Conservation (phyloP, 2,113 vertebrate genomes). For the Erythrolamprus reginae region DNA sequence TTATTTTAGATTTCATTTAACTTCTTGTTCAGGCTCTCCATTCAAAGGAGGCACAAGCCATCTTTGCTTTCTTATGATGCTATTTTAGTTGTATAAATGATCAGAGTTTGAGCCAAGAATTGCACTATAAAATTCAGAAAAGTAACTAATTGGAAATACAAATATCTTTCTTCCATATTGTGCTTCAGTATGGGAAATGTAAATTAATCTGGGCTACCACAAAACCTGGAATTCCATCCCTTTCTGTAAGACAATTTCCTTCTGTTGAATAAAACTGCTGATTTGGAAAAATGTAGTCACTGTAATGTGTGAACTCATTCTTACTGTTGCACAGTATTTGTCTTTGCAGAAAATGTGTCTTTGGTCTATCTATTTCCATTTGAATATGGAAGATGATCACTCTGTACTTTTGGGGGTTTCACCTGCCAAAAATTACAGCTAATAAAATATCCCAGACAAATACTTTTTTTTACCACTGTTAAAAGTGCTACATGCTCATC, state of each 20-base stretch:
- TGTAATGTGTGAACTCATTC: not conserved
- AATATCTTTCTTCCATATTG: not conserved
- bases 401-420: not conserved
- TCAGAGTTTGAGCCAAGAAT: not conserved
- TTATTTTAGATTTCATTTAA: constrained; percentile 41
- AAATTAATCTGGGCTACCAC: not conserved
- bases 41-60: constrained; percentile 19
- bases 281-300: not conserved
- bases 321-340: not conserved
- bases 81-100: not conserved
- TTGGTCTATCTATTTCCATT: not conserved
- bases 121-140: not conserved
- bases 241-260: not conserved
- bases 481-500: not conserved
- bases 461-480: not conserved
- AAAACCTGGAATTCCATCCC: not conserved
- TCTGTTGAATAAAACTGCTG: not conserved
- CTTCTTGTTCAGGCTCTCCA: constrained; percentile 24
- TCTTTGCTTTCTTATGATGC: not conserved
- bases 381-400: not conserved
- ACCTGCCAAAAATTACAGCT: not conserved
- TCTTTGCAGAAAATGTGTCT: not conserved
- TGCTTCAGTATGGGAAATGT: not conserved
- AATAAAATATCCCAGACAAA: not conserved
- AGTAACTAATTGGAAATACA: not conserved